Conservation (phyloP, 2,888 invertebrate species). For the Clitarchus hookeri region DNA sequence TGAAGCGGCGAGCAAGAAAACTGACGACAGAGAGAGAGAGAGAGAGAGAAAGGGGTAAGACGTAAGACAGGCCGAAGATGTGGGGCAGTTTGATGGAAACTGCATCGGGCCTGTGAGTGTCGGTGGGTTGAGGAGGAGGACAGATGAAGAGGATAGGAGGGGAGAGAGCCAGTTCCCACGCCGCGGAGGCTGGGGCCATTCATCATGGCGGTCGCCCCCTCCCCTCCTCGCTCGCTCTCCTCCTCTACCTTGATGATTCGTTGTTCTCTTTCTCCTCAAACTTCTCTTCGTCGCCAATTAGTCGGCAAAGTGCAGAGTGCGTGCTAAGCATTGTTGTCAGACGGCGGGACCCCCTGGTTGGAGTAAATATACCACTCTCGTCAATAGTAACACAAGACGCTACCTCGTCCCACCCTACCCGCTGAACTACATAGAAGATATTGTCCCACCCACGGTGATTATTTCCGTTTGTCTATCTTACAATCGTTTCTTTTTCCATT, state of each 20-base stretch:
- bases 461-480: too few species aligned
- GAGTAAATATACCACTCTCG: too few species aligned
- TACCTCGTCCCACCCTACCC: too few species aligned
- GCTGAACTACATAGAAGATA: too few species aligned
- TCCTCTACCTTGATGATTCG: too few species aligned
- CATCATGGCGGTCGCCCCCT: background rate
- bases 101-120: background rate
- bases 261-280: too few species aligned
- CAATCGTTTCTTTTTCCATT: too few species aligned
- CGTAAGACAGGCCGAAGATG: background rate
- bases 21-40: background rate
- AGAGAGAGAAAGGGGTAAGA: background rate
- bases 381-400: too few species aligned
- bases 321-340: background rate
- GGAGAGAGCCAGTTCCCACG: background rate
- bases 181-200: background rate
- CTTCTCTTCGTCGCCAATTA: background rate
- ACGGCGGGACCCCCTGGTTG: too few species aligned
- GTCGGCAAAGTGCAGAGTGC: background rate
- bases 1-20: background rate
- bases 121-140: background rate
- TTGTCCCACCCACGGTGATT: too few species aligned
- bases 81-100: slow-evolving; percentile 24
- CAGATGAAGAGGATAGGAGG: background rate
- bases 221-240: background rate